Conservation (phyloP, 2,797 vertebrate genomes). For the Phoxinus dragarum region DNA sequence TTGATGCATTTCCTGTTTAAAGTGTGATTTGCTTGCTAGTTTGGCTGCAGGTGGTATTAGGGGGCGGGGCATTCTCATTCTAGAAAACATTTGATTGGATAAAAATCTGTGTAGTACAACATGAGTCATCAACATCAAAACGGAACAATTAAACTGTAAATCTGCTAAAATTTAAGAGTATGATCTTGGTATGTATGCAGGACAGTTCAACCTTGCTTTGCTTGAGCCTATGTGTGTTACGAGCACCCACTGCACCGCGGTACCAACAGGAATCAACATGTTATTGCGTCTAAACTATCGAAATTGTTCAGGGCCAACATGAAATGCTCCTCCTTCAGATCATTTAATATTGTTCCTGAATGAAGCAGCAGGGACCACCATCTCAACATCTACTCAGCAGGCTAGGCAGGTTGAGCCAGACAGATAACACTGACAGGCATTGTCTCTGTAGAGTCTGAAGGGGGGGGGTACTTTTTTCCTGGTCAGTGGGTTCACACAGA, state of each 20-base stretch:
- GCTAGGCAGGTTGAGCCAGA: constrained; percentile 65
- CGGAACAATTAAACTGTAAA: neutral
- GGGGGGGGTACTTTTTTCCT: constrained; percentile 53
- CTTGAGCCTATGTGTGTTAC: neutral
- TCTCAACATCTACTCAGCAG: constrained; percentile 53
- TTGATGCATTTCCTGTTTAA: neutral
- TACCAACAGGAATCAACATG: neutral
- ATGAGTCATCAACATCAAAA: neutral
- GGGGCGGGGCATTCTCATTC: neutral
- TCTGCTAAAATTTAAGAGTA: neutral
- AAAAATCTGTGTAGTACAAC: neutral
- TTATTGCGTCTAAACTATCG: neutral
- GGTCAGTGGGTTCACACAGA: constrained; percentile 79
- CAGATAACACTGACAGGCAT: constrained; percentile 68
- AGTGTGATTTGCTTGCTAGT: neutral
- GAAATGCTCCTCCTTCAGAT: neutral
- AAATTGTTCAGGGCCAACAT: neutral
- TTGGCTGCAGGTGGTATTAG: neutral
- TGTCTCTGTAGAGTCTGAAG: constrained; percentile 65
- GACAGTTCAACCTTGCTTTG: neutral
- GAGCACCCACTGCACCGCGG: neutral
- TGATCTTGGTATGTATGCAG: neutral
- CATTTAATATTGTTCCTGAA: constrained; percentile 2
- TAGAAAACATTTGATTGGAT: neutral
- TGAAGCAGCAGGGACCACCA: constrained; percentile 51